Evolutionary conservation across 1,140 invertebrate genomes (phyloP).

Genomic region (Drosophila burlai): DNA sequence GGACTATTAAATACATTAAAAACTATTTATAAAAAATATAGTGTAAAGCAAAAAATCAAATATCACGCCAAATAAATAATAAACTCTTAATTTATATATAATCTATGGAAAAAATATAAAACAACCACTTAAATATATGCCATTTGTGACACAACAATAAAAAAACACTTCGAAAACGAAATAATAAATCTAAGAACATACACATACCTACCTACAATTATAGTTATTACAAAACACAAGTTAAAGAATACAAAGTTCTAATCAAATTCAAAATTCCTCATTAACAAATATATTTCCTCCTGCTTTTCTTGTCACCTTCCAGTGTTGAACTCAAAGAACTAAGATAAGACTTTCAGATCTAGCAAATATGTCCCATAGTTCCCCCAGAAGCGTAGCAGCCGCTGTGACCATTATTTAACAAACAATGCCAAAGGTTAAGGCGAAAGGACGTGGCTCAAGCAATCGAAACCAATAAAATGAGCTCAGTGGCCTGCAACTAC

Average conservation of each 20-base stretch:
- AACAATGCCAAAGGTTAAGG: slow-evolving; percentile 62
- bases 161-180: not conserved
- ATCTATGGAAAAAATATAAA: not conserved
- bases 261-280: not conserved
- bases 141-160: not conserved
- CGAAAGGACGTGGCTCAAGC: slow-evolving; percentile 37
- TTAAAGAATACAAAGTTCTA: not conserved
- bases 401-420: slow-evolving; percentile 45
- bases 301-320: slow-evolving; percentile 9
- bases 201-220: too few species aligned
- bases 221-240: not conserved
- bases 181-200: not conserved
- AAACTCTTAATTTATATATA: not conserved
- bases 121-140: not conserved
- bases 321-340: slow-evolving; percentile 49
- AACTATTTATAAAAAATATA: not conserved
- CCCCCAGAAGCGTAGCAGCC: slow-evolving; percentile 36
- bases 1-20: not conserved
- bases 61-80: not conserved
- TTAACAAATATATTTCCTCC: not conserved
- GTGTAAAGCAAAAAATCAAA: not conserved
- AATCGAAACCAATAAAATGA: slow-evolving; percentile 70
- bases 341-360: slow-evolving; percentile 36
- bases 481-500: slow-evolving; percentile 44
- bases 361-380: slow-evolving; percentile 48